These are phyloP conservation scores for Dasypus novemcinctus DNA, from an alignment of 2,113 vertebrate genomes.

Conservation along the genomic window DNA sequence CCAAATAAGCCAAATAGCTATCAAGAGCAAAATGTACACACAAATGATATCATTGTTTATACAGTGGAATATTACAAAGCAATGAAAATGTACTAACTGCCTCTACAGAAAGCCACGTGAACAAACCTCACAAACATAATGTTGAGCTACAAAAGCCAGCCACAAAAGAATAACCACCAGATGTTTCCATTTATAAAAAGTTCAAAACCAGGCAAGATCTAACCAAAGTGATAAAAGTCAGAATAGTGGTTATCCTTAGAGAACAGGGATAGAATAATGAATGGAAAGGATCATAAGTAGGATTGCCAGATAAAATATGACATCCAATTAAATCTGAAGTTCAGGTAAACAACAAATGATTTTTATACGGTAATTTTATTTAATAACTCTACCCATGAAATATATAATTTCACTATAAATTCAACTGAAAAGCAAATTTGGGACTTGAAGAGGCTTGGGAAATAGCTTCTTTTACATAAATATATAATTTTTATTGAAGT, in stretches of 20 bases:
- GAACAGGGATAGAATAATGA: background rate
- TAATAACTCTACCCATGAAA: conserved; percentile 27
- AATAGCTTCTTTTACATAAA: background rate
- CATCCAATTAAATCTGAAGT: conserved; percentile 43
- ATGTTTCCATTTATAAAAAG: background rate
- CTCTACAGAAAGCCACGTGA: background rate
- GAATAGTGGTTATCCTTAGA: background rate
- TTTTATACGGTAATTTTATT: conserved; percentile 8
- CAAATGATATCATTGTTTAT: background rate
- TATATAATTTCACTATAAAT: conserved; percentile 37
- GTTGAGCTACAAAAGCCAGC: background rate
- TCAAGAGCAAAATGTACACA: conserved; percentile 5
- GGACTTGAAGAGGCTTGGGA: conserved; percentile 25
- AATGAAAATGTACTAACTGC: background rate
- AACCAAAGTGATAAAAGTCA: background rate
- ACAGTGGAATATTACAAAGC: background rate
- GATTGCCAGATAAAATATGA: conserved; percentile 7
- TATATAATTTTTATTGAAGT: too few relatives aligned
- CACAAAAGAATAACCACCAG: background rate
- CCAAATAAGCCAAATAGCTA: conserved; percentile 6
- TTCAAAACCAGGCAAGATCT: conserved; percentile 42
- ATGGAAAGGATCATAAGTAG: background rate
- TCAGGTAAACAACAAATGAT: conserved; percentile 19
- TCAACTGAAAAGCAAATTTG: conserved; percentile 25
- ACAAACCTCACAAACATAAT: conserved; percentile 33